These are phyloP conservation scores for Oxyruncus cristatus DNA, from an alignment of 2,113 vertebrate species.

Conservation along the genomic window DNA sequence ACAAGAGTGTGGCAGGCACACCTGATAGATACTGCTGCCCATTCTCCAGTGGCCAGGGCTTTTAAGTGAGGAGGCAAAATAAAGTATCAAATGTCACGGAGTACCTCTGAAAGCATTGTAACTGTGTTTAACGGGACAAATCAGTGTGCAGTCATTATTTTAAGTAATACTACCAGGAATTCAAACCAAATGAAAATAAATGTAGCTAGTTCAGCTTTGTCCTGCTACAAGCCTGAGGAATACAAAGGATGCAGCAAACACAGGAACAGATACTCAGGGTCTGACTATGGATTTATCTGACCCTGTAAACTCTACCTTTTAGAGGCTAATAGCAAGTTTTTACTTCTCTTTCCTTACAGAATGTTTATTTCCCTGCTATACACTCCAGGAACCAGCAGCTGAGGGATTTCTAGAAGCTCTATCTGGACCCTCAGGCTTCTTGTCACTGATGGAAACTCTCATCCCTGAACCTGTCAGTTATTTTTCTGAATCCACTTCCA, in stretches of 20 bases:
- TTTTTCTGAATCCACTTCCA: background rate
- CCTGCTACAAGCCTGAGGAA: background rate
- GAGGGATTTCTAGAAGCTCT: background rate
- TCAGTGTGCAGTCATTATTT: background rate
- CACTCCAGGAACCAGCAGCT: background rate
- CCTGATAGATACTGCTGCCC: background rate
- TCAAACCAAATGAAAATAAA: background rate
- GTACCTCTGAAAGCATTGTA: background rate
- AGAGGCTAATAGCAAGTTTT: background rate
- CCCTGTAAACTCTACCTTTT: background rate
- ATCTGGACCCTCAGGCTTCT: background rate
- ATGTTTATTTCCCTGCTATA: background rate
- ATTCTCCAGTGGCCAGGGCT: fast-evolving
- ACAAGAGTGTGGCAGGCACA: background rate
- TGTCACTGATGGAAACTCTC: background rate
- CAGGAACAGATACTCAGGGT: background rate
- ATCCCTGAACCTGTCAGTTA: background rate
- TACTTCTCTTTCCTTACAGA: background rate
- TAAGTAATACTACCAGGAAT: background rate
- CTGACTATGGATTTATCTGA: background rate
- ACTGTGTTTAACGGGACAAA: background rate
- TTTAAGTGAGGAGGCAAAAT: background rate
- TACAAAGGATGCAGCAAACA: background rate
- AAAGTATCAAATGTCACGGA: background rate
- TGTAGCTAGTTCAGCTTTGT: background rate